Base-by-base conservation (phyloP, 2,113 vertebrate species). In the Hippocampus guttulatus region DNA sequence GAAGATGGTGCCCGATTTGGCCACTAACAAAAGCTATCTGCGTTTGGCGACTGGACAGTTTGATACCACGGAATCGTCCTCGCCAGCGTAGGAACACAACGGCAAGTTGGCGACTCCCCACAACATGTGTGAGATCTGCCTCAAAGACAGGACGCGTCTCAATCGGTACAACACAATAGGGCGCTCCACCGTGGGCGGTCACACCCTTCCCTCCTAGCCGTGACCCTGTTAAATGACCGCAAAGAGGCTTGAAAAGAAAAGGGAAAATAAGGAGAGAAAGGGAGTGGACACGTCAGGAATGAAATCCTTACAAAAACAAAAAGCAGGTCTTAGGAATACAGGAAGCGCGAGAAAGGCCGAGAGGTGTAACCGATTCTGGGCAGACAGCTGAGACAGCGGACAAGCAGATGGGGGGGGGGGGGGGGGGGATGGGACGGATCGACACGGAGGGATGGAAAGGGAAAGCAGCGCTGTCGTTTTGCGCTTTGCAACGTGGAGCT, bases 191-290 rank as follows among this genome's bases (percentile, higher is more conserved):
- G 85, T 87, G 78, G 88, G 84, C 67, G 81, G 84, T 78, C 90
- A 85, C 90, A 85, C 90, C 90, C 84, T 87, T 88, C 78, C 87
- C 87, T 86, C 73, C 55, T 0, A 40, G 71, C 66, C 57, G 72
- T 12, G 68, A 81, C 73, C 62, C 75, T 77, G 72, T 61, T 65
- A 73, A 77, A 84, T 64, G 67, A 77, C 67, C 54, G 73, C 12
- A n/a, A 63, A 25, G 25, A 79, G 61, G 71, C 76, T 77, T 77
- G 27, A 78, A 81, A 69, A 68, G 61, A 78, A 71, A 75, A 43
- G 15, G 43, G 75, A 52, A 55, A 54, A 25, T 51, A 66, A 27
- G 68, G 62, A 65, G 62, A 52, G 52, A 62, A 21, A 81, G 75
- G 69, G 75, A 73, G 64, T 23, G 67, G 60, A 78, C 58, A 49